Evolutionary conservation across 2,888 invertebrate genomes (phyloP), one percentile per base, ranked within the genome.

Genomic region (Hirtodrosophila duncani): DNA sequence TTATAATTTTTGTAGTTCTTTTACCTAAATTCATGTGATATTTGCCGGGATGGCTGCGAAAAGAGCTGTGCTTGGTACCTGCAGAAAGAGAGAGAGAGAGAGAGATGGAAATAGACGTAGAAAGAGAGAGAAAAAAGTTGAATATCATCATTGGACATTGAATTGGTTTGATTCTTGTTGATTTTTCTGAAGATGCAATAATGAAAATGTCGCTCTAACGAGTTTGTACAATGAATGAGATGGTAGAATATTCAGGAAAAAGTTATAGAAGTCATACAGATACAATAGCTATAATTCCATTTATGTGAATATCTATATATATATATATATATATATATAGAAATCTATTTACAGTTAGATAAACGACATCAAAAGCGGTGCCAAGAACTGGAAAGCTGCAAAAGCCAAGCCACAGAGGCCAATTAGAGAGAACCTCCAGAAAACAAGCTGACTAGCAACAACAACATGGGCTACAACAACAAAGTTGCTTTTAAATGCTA

Each of bases 11-110:
- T 23, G 33, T 58, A 23, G 24, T 72, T 64, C 59, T n/a, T n/a
- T 84, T 85, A 85, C 84, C 84, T 84, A 85, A 85, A 80, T 84
- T 82, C 69, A 83, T 82, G 77, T 84, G 84, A 84, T 84, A 84
- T 84, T 84, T 84, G 81, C 83, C 84, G 78, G 83, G 83, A 81
- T 84, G 85, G 79, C 85, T 80, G 69, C 84, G 84, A 78, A 83
- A 83, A 69, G 80, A 81, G 81, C 85, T 83, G 84, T 84, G 82
- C 80, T 83, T 84, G 82, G 85, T 83, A 84, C 84, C 84, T 84
- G 83, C 74, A 82, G 79, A 61, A 55, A 67, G 58, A 68, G 67
- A 70, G 50, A 67, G 51, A 53, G 50, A 30, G 14, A 29, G n/a
- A 42, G 16, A 29, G 23, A 48, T 31, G 27, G 49, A 26, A 51